Evolutionary conservation across 2,113 vertebrate species (phyloP), one percentile per base, ranked within the genome.

Genomic region (Murina feae): DNA sequence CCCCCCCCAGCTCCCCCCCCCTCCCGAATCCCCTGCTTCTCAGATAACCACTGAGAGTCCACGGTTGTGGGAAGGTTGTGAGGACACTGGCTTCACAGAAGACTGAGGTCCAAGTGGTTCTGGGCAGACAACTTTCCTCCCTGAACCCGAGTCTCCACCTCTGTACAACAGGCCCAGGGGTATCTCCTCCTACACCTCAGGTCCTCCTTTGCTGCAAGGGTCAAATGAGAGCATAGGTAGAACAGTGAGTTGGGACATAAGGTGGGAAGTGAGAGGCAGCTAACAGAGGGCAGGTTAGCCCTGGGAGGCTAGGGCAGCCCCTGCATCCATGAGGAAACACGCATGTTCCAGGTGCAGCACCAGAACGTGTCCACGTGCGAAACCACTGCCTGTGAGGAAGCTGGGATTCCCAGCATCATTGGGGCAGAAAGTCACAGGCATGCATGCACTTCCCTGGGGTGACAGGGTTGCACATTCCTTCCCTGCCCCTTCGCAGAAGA

Each of bases 391-490:
- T 91, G 93, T 25, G 90, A 37, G 42, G 74, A 82, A 68, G 75
- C 80, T 28, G 20, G 28, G n/a, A 35, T 93, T 81, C 82, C 89
- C 90, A 30, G 71, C 58, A 5, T 9, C 44, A 5, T 84, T 89
- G 71, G 20, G 90, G 83, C 87, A 14, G 85, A 96, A 93, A 97
- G 32, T 51, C 74, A 81, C 89, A 95, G 89, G 68, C 81, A 85
- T 4, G 80, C 63, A 82, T 44, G 78, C 37, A 2, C 78, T 92
- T 91, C 94, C 84, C 90, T 28, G 23, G 3, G 25, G 1, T 68
- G 97, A 95, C 86, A 96, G 95, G 74, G 95, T 97, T n/a, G n/a
- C 98, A 97, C 98, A 96, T 97, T 98, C 98, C 96, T 97, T 92
- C 87, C 96, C 80, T 30, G 74, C 86, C 96, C 96, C 93, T 97